These are phyloP conservation scores for Asarcornis scutulata DNA, from an alignment of 2,113 vertebrate species.

Conservation along the genomic window DNA sequence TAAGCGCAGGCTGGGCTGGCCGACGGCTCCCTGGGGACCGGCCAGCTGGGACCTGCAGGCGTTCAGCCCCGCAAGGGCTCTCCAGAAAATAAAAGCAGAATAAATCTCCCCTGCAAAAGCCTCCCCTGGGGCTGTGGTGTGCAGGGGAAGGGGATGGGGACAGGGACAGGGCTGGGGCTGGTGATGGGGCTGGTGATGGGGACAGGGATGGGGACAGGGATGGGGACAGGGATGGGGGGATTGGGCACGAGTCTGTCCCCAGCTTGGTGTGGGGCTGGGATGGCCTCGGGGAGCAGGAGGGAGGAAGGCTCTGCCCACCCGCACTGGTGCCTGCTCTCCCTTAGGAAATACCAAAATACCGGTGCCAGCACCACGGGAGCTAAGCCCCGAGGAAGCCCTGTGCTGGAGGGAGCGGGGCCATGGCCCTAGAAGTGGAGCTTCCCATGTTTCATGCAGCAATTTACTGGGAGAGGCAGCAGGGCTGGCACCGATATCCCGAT, in stretches of 20 bases:
- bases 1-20: neutral
- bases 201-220: fast-evolving
- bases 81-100: neutral
- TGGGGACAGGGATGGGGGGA: fast-evolving
- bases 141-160: neutral
- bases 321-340: neutral
- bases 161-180: fast-evolving
- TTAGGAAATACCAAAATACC: neutral
- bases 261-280: neutral
- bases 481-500: neutral
- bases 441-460: too few relatives aligned
- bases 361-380: neutral
- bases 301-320: neutral
- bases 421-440: neutral
- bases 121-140: neutral
- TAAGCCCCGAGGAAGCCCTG: too few relatives aligned
- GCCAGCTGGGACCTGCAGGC: neutral
- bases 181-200: fast-evolving
- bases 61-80: neutral
- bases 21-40: neutral
- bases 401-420: neutral
- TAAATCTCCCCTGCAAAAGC: neutral
- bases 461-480: neutral
- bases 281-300: neutral
- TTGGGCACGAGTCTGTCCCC: neutral